These are phyloP conservation scores for Lethocerus indicus DNA, from an alignment of 1,140 invertebrate species.

Conservation along the genomic window DNA sequence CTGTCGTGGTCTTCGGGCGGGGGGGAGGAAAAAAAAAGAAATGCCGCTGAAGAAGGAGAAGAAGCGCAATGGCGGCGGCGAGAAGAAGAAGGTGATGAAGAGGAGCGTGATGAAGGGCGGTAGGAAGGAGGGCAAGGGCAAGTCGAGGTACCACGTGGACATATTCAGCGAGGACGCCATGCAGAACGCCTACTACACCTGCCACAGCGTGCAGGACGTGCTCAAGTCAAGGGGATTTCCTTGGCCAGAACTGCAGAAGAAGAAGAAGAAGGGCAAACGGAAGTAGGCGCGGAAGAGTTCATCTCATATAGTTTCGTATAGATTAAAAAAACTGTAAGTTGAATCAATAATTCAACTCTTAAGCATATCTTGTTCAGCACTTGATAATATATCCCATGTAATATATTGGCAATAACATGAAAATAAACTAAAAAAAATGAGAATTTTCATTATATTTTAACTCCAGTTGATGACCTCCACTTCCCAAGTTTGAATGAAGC, in stretches of 20 bases:
- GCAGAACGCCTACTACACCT: constrained; percentile 75
- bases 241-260: constrained; percentile 64
- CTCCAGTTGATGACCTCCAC: too few relatives aligned
- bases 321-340: too few relatives aligned
- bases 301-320: too few relatives aligned
- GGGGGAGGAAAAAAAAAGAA: constrained; percentile 10
- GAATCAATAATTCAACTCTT: too few relatives aligned
- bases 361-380: too few relatives aligned
- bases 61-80: background rate
- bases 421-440: too few relatives aligned
- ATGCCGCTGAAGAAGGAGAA: constrained; percentile 3
- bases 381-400: too few relatives aligned
- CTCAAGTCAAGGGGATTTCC: constrained; percentile 59
- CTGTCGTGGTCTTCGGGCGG: too few relatives aligned
- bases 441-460: too few relatives aligned
- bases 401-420: too few relatives aligned
- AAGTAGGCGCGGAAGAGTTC: too few relatives aligned
- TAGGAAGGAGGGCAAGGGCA: constrained; percentile 10
- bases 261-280: constrained; percentile 57
- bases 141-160: constrained; percentile 32
- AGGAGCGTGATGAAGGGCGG: constrained; percentile 3
- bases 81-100: constrained; percentile 10
- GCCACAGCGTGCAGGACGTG: constrained; percentile 72
- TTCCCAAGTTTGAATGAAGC: too few relatives aligned
- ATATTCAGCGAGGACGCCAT: constrained; percentile 73